phyloP scores from a whole-genome alignment of 2,888 invertebrate genomes.

The Oeneis ivallda region DNA sequence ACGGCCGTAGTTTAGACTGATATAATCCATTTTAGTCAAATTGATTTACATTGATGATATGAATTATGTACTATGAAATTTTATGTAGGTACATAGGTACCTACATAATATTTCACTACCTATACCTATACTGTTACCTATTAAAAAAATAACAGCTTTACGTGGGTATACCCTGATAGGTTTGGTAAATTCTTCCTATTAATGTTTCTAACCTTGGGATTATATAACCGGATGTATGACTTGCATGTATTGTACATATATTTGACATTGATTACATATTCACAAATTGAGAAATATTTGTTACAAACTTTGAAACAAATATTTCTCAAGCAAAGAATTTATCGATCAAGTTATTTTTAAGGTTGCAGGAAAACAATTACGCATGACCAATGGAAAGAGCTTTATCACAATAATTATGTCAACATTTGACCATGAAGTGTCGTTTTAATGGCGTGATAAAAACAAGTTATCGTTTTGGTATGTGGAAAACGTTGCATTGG shows the following conservation, averaged over 20 bases:
- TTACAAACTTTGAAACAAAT: neutral
- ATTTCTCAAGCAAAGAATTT: neutral
- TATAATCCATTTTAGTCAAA: too few species aligned
- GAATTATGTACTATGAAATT: too few species aligned
- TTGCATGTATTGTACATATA: neutral
- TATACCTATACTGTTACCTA: neutral
- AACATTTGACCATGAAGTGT: slow-evolving; percentile 37
- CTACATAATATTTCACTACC: too few species aligned
- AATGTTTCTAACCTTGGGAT: slow-evolving; percentile 1
- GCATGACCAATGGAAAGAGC: slow-evolving; percentile 19
- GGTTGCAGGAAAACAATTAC: slow-evolving; percentile 25
- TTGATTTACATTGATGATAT: too few species aligned
- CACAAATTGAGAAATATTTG: neutral
- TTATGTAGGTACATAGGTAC: too few species aligned
- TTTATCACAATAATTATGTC: slow-evolving; percentile 29
- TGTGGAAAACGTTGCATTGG: slow-evolving; percentile 33
- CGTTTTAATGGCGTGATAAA: slow-evolving; percentile 36
- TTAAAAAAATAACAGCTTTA: slow-evolving; percentile 1
- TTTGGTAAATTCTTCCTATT: neutral
- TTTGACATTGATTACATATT: neutral
- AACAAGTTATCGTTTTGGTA: slow-evolving; percentile 39
- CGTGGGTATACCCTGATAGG: neutral
- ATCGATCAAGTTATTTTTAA: slow-evolving; percentile 2
- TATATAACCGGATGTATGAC: neutral
- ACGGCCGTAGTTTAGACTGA: too few species aligned